phyloP scores from a whole-genome alignment of 1,140 invertebrate genomes.

The Drosophila repletoides region DNA sequence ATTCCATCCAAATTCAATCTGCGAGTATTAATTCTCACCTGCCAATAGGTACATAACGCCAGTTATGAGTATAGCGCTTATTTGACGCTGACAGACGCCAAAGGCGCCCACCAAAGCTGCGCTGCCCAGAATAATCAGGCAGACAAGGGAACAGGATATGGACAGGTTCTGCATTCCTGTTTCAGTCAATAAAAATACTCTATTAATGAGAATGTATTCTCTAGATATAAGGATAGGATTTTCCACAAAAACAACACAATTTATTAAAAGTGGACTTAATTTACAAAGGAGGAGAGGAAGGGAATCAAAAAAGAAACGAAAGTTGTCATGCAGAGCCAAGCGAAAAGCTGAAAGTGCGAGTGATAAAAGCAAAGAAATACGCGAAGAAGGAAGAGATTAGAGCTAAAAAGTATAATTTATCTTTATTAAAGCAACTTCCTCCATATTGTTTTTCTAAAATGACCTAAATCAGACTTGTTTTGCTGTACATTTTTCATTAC shows the following conservation, averaged over 20 bases:
- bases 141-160: constrained; percentile 94
- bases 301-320: not conserved
- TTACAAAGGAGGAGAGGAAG: constrained; percentile 19
- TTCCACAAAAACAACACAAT: not conserved
- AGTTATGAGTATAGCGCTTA: constrained; percentile 93
- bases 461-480: too few species aligned
- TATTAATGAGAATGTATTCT: too few species aligned
- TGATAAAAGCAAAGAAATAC: not conserved
- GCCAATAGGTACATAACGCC: constrained; percentile 95
- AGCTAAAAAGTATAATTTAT: too few species aligned
- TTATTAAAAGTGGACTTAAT: not conserved
- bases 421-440: too few species aligned
- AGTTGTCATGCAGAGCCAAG: constrained; percentile 5
- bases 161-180: constrained; percentile 96
- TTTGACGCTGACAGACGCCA: constrained; percentile 92
- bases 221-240: not conserved
- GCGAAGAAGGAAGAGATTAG: too few species aligned
- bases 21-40: too few species aligned
- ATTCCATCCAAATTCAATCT: too few species aligned
- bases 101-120: constrained; percentile 92
- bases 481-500: too few species aligned
- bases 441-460: too few species aligned
- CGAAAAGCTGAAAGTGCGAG: not conserved
- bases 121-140: constrained; percentile 91
- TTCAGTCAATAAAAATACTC: not conserved